A percentile compares a stretch with the other conserved stretches of the same genome.
Evolutionary conservation across 2,797 vertebrate genomes (phyloP).

Genomic region (Tachyglossus aculeatus): DNA sequence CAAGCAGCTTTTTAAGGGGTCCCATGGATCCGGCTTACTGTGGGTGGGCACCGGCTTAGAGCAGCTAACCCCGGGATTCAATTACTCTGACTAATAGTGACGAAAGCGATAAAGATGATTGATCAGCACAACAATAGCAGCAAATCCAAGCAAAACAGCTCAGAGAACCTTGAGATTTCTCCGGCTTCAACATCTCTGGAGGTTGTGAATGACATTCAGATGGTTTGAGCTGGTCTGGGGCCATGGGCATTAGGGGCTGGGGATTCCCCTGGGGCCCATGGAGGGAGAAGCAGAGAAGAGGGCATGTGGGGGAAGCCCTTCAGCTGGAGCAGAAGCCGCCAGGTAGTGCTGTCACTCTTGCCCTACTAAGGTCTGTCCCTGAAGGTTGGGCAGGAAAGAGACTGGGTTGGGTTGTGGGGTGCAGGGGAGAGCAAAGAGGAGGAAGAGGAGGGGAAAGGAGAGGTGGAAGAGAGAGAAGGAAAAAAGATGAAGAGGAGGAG

Average conservation of each 20-base stretch:
- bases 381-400: background rate
- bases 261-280: conserved; percentile 5
- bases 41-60: background rate
- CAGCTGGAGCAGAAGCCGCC: background rate
- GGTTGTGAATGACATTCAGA: conserved; percentile 46
- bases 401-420: no score
- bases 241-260: conserved; percentile 18
- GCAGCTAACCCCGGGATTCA: background rate
- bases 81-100: conserved; percentile 26
- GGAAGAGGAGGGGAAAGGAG: no score
- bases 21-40: background rate
- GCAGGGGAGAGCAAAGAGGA: no score
- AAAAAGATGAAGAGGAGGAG: background rate
- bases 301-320: rapidly evolving
- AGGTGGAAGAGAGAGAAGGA: background rate
- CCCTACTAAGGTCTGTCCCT: background rate
- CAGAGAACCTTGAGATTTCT: background rate
- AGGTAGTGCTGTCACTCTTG: background rate
- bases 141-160: conserved; percentile 31
- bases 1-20: conserved; percentile 13
- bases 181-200: conserved; percentile 29
- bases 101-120: conserved; percentile 19
- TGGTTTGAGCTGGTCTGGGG: conserved; percentile 33
- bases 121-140: conserved; percentile 12
- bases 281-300: conserved; percentile 36